A percentile compares a stretch with the other conserved stretches of the same genome.
phyloP scores from a whole-genome alignment of 1,140 invertebrate species.

The Atta texana region DNA sequence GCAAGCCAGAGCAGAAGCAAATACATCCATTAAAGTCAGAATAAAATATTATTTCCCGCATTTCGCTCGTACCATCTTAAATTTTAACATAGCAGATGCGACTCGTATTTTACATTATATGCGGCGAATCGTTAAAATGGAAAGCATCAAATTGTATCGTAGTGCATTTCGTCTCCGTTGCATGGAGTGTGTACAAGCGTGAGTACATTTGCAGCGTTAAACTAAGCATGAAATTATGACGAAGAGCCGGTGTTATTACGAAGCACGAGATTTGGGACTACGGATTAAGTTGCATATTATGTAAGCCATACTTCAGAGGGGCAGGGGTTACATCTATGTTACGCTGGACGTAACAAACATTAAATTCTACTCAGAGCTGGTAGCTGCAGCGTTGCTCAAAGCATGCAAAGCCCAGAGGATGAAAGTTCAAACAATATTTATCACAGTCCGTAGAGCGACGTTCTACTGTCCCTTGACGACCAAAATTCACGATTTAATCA shows the following conservation, averaged over 20 bases:
- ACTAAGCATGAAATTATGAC: constrained; percentile 65
- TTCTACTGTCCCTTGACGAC: background rate
- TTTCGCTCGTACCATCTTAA: constrained; percentile 34
- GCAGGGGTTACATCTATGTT: constrained; percentile 39
- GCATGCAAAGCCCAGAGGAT: constrained; percentile 15
- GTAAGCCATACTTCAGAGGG: constrained; percentile 42
- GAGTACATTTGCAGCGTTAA: constrained; percentile 42
- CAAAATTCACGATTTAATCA: constrained; percentile 17
- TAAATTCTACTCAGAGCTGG: constrained; percentile 52
- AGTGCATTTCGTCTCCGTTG: constrained; percentile 32
- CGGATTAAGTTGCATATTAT: constrained; percentile 58
- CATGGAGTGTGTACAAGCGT: constrained; percentile 5
- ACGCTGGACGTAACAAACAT: constrained; percentile 53
- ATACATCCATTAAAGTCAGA: constrained; percentile 40
- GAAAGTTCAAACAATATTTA: constrained; percentile 52
- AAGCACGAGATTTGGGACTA: constrained; percentile 56
- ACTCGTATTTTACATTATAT: background rate
- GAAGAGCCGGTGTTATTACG: constrained; percentile 56
- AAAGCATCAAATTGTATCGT: constrained; percentile 53
- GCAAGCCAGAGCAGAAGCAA: constrained; percentile 29
- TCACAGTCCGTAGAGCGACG: background rate
- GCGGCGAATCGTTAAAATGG: constrained; percentile 49
- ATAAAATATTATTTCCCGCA: constrained; percentile 59
- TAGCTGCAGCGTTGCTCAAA: constrained; percentile 39
- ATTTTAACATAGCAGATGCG: constrained; percentile 46